Percentiles rank a stretch among this genome's conserved stretches.
phyloP scores from a whole-genome alignment of 92 coral and sea anemone species.

The Porites rus region DNA sequence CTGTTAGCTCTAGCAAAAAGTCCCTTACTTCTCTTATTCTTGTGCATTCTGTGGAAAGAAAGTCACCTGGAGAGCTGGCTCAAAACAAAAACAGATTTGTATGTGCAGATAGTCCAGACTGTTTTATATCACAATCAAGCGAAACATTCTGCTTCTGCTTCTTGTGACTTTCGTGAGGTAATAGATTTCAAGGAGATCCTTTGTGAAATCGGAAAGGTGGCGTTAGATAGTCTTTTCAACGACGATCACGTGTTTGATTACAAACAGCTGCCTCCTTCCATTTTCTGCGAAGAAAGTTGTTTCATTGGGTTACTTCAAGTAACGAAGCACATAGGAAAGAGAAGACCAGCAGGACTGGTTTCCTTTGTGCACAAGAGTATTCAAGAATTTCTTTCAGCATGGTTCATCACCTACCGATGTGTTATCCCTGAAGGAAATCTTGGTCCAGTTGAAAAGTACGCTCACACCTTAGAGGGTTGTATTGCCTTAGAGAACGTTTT shows the following conservation, averaged over 20 bases:
- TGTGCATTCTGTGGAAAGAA: constrained; percentile 19
- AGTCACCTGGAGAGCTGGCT: neutral
- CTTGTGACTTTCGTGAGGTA: neutral
- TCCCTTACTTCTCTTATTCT: constrained; percentile 22
- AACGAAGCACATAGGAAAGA: neutral
- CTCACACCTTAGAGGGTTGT: neutral
- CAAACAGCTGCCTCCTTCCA: constrained; percentile 10
- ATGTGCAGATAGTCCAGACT: neutral
- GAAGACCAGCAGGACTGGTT: constrained; percentile 5
- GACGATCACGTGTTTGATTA: constrained; percentile 19
- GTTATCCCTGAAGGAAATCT: neutral
- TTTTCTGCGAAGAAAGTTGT: neutral
- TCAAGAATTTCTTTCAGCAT: constrained; percentile 37
- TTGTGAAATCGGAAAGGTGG: constrained; percentile 29
- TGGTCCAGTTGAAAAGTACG: neutral
- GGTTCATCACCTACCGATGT: constrained; percentile 14
- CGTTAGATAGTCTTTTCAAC: constrained; percentile 13
- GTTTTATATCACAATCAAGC: neutral
- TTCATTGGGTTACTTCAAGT: constrained; percentile 11
- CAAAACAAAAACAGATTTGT: constrained; percentile 15
- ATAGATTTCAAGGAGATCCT: constrained; percentile 10
- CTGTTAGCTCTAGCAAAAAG: neutral
- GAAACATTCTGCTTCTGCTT: neutral
- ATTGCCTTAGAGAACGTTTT: neutral
- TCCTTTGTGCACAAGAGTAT: constrained; percentile 39